Base-by-base conservation (phyloP, 1,140 invertebrate genomes). In the Drosophila baimaii region DNA sequence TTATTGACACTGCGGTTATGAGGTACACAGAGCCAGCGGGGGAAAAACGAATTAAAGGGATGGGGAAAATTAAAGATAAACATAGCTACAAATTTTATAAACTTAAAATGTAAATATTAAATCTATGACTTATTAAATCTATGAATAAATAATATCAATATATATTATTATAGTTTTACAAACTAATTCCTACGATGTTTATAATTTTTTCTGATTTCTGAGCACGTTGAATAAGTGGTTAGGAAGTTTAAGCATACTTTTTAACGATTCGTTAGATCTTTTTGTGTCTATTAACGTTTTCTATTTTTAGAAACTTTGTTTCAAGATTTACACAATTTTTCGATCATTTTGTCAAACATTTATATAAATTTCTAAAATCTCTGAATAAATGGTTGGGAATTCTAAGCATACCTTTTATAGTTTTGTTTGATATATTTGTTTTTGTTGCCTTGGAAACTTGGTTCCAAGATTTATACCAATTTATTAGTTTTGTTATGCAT, bases 1-100 rank as follows among this genome's bases (percentile, higher is more conserved):
- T 86, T 86, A 86, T 86, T 86, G 83, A 86, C 83, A 86, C 83
- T 86, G 83, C 84, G 83, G 76, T 88, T 46, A 65, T 56, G 68
- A 62, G 47, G 47, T 52, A 57, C 71, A 49, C 66, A 54, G 41
- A 66, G 62, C 37, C 47, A 19, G 9, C 65, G 21, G 25, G 29
- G 29, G 52, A 27, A 52, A 52, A n/a, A 31, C 23, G 5, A 19
- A 10, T 15, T 19, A 12, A 35, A 9, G 2, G 4, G 19, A 21
- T 5, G 29, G 39, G 37, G 21, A 6, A 3, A n/a, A 55, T 3
- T 15, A 9, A 8, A 5, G 35, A 2, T 8, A 6, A 27, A 23
- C 35, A 61, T 15, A 2, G 56, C 5, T 35, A 23, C 31, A 64
- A 41, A 9, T 29, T 4, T 12, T 8, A 1, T 0, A 39, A 15